A percentile compares a stretch with the other conserved stretches of the same genome.
Evolutionary conservation across 2,113 vertebrate species (phyloP).

Genomic region (Labeo rohita): DNA sequence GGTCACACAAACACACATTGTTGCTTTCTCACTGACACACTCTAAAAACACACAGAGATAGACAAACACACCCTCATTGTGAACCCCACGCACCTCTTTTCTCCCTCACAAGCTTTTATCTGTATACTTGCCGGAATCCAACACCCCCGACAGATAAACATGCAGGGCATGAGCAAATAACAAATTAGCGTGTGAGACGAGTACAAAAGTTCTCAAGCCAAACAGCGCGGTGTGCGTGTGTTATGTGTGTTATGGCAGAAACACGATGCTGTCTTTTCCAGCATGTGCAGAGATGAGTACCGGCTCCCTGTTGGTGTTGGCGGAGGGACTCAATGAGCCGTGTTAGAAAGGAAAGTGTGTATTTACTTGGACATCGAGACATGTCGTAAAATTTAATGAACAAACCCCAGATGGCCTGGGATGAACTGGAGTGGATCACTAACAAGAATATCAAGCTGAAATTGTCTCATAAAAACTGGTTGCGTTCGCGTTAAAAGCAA

Average conservation of each 20-base stretch:
- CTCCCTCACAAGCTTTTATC: constrained; percentile 30
- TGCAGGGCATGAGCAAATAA: constrained; percentile 18
- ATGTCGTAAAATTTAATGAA: constrained; percentile 58
- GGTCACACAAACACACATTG: constrained; percentile 17
- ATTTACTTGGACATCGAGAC: constrained; percentile 60
- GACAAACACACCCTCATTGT: constrained; percentile 28
- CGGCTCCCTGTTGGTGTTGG: constrained; percentile 40
- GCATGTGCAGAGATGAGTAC: constrained; percentile 37
- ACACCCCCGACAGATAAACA: constrained; percentile 35
- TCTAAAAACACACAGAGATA: constrained; percentile 33
- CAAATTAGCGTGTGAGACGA: constrained; percentile 21
- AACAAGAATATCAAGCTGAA: constrained; percentile 18
- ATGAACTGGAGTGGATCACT: constrained; percentile 36
- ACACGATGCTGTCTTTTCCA: constrained; percentile 44
- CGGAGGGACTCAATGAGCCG: constrained; percentile 46
- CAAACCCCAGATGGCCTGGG: constrained; percentile 52
- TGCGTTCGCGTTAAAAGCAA: neutral
- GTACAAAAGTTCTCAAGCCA: constrained; percentile 28
- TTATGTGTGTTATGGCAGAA: constrained; percentile 9
- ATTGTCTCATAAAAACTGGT: neutral
- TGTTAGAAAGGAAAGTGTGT: constrained; percentile 42
- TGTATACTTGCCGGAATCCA: constrained; percentile 32
- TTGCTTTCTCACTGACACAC: constrained; percentile 24
- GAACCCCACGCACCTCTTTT: neutral
- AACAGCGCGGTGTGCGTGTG: neutral